A percentile compares a stretch with the other conserved stretches of the same genome.
Conservation (phyloP, 2,797 vertebrate species). For the Danio kyathit region DNA sequence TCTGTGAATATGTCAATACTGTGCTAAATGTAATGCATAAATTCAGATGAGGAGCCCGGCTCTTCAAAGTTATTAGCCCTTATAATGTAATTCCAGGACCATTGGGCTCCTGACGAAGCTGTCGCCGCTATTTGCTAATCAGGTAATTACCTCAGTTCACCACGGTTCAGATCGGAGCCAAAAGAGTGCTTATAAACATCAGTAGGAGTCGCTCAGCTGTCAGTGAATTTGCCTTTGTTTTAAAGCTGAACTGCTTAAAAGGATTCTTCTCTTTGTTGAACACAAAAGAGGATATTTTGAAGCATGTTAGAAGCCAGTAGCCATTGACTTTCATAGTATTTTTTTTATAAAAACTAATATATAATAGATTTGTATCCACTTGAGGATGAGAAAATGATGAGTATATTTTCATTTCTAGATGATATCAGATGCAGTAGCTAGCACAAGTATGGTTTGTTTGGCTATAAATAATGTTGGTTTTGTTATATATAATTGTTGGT, state of each 20-base stretch:
- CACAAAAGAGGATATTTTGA: too few species aligned
- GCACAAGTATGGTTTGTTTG: too few species aligned
- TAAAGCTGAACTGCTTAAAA: not conserved
- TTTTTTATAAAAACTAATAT: too few species aligned
- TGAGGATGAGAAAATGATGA: too few species aligned
- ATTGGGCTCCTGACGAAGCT: slow-evolving; percentile 57
- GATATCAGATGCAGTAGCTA: too few species aligned
- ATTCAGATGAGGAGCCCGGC: slow-evolving; percentile 54
- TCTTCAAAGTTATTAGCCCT: slow-evolving; percentile 60
- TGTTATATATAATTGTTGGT: too few species aligned
- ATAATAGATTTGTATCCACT: too few species aligned
- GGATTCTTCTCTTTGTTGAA: too few species aligned
- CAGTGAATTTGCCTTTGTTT: not conserved
- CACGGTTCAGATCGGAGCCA: slow-evolving; percentile 22
- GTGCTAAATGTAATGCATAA: slow-evolving; percentile 57
- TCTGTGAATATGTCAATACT: slow-evolving; percentile 56
- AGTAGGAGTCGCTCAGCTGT: not conserved
- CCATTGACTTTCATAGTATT: too few species aligned
- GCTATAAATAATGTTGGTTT: too few species aligned
- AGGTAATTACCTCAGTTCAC: slow-evolving; percentile 60
- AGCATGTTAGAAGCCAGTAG: too few species aligned
- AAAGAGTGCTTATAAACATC: slow-evolving; percentile 45
- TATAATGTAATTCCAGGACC: slow-evolving; percentile 60
- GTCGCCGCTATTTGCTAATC: slow-evolving; percentile 64
- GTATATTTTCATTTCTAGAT: too few species aligned